Conservation (phyloP, 2,113 vertebrate species). For the Pygoscelis adeliae region DNA sequence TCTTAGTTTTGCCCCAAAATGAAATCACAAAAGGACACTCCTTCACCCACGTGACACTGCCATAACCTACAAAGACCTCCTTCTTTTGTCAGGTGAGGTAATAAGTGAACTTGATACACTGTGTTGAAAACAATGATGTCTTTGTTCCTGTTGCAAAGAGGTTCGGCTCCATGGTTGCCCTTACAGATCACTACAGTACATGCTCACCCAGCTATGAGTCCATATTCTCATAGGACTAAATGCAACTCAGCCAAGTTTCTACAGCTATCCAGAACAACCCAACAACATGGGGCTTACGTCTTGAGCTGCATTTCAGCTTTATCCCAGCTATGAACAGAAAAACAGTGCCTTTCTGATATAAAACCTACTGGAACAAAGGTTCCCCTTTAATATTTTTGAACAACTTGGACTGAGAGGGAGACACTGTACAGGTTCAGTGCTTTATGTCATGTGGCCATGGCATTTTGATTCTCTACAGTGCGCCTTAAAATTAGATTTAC, state of each 20-base stretch:
- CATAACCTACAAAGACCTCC: background rate
- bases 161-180: background rate
- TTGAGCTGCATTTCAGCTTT: background rate
- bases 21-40: background rate
- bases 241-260: background rate
- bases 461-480: background rate
- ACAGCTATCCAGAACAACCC: background rate
- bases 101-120: background rate
- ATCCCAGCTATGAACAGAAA: background rate
- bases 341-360: background rate
- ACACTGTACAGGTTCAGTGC: background rate
- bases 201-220: fast-evolving
- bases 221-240: background rate
- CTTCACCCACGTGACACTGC: fast-evolving
- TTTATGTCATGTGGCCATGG: background rate
- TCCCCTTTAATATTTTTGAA: background rate
- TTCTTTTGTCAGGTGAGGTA: background rate
- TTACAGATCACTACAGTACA: background rate
- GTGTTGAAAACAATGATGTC: background rate
- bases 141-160: background rate
- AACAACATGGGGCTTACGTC: background rate
- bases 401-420: background rate
- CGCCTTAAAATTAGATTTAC: background rate
- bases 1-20: background rate
- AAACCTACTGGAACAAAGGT: background rate